Evolutionary conservation across 2,113 vertebrate species (phyloP), one percentile per base, ranked within the genome.

Genomic region (Holacanthus passer): DNA sequence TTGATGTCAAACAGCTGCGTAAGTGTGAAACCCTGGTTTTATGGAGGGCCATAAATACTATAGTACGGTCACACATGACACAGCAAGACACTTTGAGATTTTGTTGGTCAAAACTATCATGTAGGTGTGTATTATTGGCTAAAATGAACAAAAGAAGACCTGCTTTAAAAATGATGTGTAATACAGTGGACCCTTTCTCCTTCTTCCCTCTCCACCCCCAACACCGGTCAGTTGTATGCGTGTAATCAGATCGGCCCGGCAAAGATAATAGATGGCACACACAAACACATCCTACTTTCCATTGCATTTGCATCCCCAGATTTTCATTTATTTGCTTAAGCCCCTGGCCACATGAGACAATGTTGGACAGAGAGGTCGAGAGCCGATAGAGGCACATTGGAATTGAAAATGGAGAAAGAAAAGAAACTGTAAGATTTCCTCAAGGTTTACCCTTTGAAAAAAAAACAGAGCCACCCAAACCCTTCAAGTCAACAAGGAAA

Each of bases 321-420:
- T 92, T 94, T 93, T 91, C 83, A 86, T 90, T 90, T 2, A 92
- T 94, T 94, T 94, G 92, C 83, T 12, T 95, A 80, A 92, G 77
- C 72, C 81, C 73, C 47, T 79, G 87, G 60, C 35, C 45, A 60
- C 37, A 64, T n/a, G 12, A 69, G 27, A 59, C 43, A 19, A 53
- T 32, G n/a, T 6, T 16, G 69, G 20, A 68, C 27, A 62, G 13
- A 75, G n/a, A 55, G 19, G 64, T n/a, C 52, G 13, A 72, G 24
- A 55, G 67, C 4, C 5, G 11, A 19, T 1, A n/a, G 35, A 31
- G 5, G 48, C 32, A 35, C 31, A 8, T 41, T 52, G 48, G 48
- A 45, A 43, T 27, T 5, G 32, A 19, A 55, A 27, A 72, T 27
- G 29, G 31, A n/a, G 13, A 29, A 37, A 52, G 45, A 10, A 31